Percentiles rank a stretch among this genome's conserved stretches.
Conservation (phyloP, 1,140 invertebrate genomes). For the Drosophila watanabei region DNA sequence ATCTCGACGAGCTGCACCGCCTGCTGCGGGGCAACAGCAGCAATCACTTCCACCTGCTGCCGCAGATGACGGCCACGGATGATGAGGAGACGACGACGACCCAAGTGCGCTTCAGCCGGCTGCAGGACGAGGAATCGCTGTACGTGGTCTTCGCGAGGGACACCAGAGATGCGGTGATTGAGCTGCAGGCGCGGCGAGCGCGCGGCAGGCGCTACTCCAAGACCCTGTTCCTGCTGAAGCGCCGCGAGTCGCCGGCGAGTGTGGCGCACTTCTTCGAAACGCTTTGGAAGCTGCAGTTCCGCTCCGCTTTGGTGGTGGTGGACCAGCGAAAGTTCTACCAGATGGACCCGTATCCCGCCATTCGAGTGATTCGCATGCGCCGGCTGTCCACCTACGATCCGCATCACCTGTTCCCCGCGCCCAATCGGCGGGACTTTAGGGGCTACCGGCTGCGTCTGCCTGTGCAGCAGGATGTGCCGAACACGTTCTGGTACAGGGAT, state of each 20-base stretch:
- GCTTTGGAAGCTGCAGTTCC: constrained; percentile 58
- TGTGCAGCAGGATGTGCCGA: constrained; percentile 64
- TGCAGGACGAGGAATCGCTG: constrained; percentile 35
- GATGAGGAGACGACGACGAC: too few species aligned
- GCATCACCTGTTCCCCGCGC: constrained; percentile 38
- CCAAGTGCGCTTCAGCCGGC: constrained; percentile 5
- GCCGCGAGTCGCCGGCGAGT: neutral
- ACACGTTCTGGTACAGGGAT: constrained; percentile 63
- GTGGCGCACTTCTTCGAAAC: constrained; percentile 42
- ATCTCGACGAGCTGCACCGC: constrained; percentile 37
- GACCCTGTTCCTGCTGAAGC: constrained; percentile 45
- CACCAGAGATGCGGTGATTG: constrained; percentile 40
- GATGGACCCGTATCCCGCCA: constrained; percentile 66
- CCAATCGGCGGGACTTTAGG: constrained; percentile 24
- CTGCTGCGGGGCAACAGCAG: constrained; percentile 16
- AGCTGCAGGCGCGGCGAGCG: constrained; percentile 34
- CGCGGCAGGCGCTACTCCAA: constrained; percentile 52
- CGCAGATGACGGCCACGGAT: constrained; percentile 48
- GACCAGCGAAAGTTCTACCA: constrained; percentile 43
- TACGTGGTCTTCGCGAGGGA: constrained; percentile 63
- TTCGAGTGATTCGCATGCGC: constrained; percentile 41
- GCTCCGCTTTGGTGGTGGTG: constrained; percentile 57
- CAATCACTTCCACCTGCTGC: constrained; percentile 48
- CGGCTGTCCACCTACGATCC: constrained; percentile 16
- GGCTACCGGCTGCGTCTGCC: constrained; percentile 60